Evolutionary conservation across 2,888 invertebrate genomes (phyloP).

Genomic region (Cantharis lateralis): DNA sequence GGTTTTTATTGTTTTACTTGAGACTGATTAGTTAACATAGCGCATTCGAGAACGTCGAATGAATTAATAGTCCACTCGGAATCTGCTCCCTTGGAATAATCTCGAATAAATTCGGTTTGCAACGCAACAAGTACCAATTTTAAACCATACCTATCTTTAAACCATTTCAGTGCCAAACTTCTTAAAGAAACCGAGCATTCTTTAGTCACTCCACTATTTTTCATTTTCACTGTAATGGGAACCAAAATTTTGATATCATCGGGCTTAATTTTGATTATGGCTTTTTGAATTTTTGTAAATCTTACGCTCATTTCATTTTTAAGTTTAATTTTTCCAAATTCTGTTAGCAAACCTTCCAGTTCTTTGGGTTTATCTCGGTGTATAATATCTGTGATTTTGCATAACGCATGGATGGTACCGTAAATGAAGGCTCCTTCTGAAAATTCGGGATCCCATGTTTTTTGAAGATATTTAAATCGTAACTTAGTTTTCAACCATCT

Average conservation of each 20-base stretch:
- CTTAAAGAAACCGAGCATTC: slow-evolving; percentile 46
- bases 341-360: slow-evolving; percentile 46
- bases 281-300: slow-evolving; percentile 45
- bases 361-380: slow-evolving; percentile 45
- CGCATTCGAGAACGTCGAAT: slow-evolving; percentile 51
- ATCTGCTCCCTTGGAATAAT: slow-evolving; percentile 43
- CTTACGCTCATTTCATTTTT: slow-evolving; percentile 43
- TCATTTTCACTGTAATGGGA: slow-evolving; percentile 46
- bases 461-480: slow-evolving; percentile 49
- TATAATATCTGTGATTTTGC: slow-evolving; percentile 53
- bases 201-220: slow-evolving; percentile 36
- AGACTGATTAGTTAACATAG: slow-evolving; percentile 38
- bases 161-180: slow-evolving; percentile 53
- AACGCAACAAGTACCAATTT: slow-evolving; percentile 51
- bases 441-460: slow-evolving; percentile 53
- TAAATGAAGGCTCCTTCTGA: slow-evolving; percentile 56
- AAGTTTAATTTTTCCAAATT: slow-evolving; percentile 42
- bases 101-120: slow-evolving; percentile 52
- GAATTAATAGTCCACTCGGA: slow-evolving; percentile 52
- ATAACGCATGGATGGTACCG: slow-evolving; percentile 50
- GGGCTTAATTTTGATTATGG: slow-evolving; percentile 48
- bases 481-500: slow-evolving; percentile 53
- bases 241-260: slow-evolving; percentile 54
- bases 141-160: slow-evolving; percentile 38
- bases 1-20: background rate